Evolutionary conservation across 2,888 invertebrate species (phyloP).

Genomic region (Heliconius hortense): DNA sequence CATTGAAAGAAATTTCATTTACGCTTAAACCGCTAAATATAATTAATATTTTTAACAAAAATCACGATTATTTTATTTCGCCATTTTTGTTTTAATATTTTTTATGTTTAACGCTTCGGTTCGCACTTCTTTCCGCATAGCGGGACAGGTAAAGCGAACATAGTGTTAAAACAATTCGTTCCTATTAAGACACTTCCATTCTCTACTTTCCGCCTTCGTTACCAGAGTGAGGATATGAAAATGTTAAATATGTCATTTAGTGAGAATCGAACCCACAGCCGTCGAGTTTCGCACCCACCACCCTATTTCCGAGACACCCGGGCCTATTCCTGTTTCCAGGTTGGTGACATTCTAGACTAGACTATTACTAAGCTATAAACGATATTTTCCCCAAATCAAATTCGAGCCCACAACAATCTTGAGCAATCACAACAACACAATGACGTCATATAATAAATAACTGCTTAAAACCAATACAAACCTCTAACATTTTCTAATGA

Average conservation of each 20-base stretch:
- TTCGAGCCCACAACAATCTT: background rate
- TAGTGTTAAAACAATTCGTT: no score
- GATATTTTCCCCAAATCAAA: background rate
- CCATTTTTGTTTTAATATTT: background rate
- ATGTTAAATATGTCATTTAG: no score
- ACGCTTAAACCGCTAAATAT: conserved; percentile 30
- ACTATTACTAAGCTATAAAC: no score
- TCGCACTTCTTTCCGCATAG: no score
- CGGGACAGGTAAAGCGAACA: no score
- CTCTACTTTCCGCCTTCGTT: no score
- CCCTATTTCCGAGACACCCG: background rate
- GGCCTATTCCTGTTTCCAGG: no score
- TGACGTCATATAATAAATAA: background rate
- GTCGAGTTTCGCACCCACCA: no score
- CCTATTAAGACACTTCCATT: no score
- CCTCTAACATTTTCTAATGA: conserved; percentile 4
- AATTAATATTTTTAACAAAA: conserved; percentile 26
- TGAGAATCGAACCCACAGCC: no score
- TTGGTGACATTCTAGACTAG: no score
- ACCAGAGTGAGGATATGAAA: no score
- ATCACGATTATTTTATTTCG: conserved; percentile 6
- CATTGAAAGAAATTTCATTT: conserved; percentile 36
- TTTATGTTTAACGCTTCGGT: background rate
- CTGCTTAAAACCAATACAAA: background rate
- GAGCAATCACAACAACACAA: background rate